Evolutionary conservation across 2,888 invertebrate genomes (phyloP), one percentile per base, ranked within the genome.

Genomic region (Octodonta nipae): DNA sequence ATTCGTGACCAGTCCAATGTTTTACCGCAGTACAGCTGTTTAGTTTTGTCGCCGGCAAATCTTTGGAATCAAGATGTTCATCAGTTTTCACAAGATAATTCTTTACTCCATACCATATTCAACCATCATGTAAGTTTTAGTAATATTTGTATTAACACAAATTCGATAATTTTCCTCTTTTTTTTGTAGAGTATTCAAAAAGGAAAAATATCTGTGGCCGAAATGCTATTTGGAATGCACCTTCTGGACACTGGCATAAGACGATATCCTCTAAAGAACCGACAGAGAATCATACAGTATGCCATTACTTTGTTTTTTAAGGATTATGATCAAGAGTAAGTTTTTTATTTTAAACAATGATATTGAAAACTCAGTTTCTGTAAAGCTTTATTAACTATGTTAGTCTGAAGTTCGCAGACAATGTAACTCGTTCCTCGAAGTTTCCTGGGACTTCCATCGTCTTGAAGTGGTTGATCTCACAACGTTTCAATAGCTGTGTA

Each of bases 141-240:
- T 5, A 12, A 13, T 28, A 13, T 15, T 15, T n/a, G n/a, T 10
- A 3, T n/a, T 13, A 15, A 29, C 10, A 11, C 10, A 16, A 15
- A 16, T 4, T 15, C 5, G n/a, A 16, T 5, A n/a, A n/a, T n/a
- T n/a, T n/a, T n/a, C n/a, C n/a, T n/a, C n/a, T n/a, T n/a, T 29
- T 10, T 29, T 10, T 6, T 8, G 29, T 11, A 84, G 83, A 80
- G 75, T 60, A 65, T 82, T 37, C 84, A 84, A 60, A 85, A 85
- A 61, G 77, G 82, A 29, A 84, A 86, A 64, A 77, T 78, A 6
- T 87, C 85, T 13, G 67, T 81, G 28, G 76, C 86, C 1, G 93
- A 95, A 65, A 78, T 95, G 68, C 67, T 91, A 7, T 89, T 95
- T 58, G 95, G 95, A 4, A 76, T 95, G 70, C 83, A 80, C 42